Evolutionary conservation across 2,888 invertebrate genomes (phyloP).

Genomic region (Leucophenga maculata): DNA sequence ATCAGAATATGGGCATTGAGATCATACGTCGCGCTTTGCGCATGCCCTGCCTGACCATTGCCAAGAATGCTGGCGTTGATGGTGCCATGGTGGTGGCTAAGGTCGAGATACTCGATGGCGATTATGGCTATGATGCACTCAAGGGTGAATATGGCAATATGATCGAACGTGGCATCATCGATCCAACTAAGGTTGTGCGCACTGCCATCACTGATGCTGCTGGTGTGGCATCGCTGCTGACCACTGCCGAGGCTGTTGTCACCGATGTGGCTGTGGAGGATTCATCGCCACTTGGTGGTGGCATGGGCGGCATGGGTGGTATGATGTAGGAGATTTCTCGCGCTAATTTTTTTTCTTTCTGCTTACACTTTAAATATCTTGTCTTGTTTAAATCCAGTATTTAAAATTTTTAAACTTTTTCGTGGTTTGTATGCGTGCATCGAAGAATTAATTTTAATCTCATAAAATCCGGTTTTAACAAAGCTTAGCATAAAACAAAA

Average conservation of each 20-base stretch:
- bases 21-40: conserved; percentile 88
- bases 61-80: conserved; percentile 93
- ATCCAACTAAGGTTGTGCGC: conserved; percentile 93
- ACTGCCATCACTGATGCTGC: conserved; percentile 96
- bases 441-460: too few species aligned
- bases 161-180: conserved; percentile 95
- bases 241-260: conserved; percentile 97
- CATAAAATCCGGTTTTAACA: too few species aligned
- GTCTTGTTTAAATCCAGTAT: too few species aligned
- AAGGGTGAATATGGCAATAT: conserved; percentile 93
- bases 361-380: too few species aligned
- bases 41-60: conserved; percentile 93
- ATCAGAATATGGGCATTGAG: conserved; percentile 80
- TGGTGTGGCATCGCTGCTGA: conserved; percentile 93
- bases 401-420: too few species aligned
- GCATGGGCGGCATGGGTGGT: conserved; percentile 76
- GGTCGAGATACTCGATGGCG: conserved; percentile 84
- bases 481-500: too few species aligned
- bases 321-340: too few species aligned
- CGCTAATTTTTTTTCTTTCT: too few species aligned
- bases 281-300: conserved; percentile 77
- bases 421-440: too few species aligned
- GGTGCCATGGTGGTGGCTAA: conserved; percentile 93
- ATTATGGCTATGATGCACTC: conserved; percentile 91
- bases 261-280: conserved; percentile 95